phyloP scores from a whole-genome alignment of 2,888 invertebrate species.

The Coenonympha glycerion region DNA sequence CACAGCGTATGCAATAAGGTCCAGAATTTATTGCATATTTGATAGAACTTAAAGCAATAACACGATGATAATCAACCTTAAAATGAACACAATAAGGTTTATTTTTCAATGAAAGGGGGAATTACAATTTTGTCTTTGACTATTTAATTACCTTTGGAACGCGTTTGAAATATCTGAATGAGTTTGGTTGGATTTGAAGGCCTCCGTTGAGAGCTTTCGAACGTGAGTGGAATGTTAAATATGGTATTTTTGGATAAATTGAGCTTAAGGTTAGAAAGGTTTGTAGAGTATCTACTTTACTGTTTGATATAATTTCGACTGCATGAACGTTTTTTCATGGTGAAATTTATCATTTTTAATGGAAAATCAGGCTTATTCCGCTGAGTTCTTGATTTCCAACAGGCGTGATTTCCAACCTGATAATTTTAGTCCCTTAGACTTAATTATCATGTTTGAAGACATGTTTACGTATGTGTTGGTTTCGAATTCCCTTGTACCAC shows the following conservation, averaged over 20 bases:
- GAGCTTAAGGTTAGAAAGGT: too few relatives aligned
- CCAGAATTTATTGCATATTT: not conserved
- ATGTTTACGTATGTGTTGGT: too few relatives aligned
- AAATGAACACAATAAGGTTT: not conserved
- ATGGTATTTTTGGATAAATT: not conserved
- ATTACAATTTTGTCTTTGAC: conserved; percentile 7
- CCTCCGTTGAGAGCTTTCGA: conserved; percentile 3
- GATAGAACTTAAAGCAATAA: not conserved
- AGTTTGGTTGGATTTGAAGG: conserved; percentile 9
- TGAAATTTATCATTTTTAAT: too few relatives aligned
- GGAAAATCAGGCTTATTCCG: too few relatives aligned
- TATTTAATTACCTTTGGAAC: conserved; percentile 11
- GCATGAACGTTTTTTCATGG: too few relatives aligned
- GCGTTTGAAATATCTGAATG: conserved; percentile 11
- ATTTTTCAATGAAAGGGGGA: not conserved
- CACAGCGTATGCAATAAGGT: conserved; percentile 1
- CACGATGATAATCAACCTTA: not conserved
- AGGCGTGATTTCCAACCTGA: too few relatives aligned
- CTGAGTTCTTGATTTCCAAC: too few relatives aligned
- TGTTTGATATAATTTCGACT: too few relatives aligned
- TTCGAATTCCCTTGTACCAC: too few relatives aligned
- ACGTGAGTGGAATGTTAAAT: conserved; percentile 8
- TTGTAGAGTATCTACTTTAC: not conserved
- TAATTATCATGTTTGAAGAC: too few relatives aligned
- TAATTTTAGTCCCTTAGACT: too few relatives aligned